A percentile compares a stretch with the other conserved stretches of the same genome.
These are phyloP conservation scores for Tribolium freemani DNA, from an alignment of 2,888 invertebrate genomes.

Conservation along the genomic window DNA sequence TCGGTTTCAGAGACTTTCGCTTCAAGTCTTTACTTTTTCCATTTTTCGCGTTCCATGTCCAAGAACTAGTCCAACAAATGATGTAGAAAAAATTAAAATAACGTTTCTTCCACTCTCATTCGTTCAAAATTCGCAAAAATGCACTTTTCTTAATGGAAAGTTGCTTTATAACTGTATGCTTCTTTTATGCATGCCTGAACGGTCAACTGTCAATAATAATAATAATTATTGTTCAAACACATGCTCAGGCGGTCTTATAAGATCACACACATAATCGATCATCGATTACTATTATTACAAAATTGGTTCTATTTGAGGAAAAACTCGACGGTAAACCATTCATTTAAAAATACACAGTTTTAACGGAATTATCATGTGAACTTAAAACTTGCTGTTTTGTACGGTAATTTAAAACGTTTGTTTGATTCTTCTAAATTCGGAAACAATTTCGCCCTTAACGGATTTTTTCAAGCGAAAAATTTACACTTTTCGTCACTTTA, in stretches of 20 bases:
- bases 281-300: neutral
- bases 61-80: neutral
- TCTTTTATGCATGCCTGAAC: neutral
- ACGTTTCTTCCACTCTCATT: neutral
- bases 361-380: too few relatives aligned
- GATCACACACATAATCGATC: neutral
- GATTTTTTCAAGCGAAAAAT: neutral
- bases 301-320: neutral
- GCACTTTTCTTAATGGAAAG: neutral
- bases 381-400: neutral
- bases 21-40: neutral
- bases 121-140: neutral
- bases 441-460: neutral
- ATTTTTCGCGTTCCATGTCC: neutral
- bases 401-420: slow-evolving; percentile 6
- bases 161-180: neutral
- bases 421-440: neutral
- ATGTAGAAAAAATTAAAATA: neutral
- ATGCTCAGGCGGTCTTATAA: neutral
- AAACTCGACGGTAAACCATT: neutral
- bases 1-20: slow-evolving; percentile 8
- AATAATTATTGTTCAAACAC: slow-evolving; percentile 21
- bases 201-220: slow-evolving; percentile 14
- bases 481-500: neutral
- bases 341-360: too few relatives aligned